phyloP scores from a whole-genome alignment of 1,140 invertebrate species.

The Hylaeus volcanicus region DNA sequence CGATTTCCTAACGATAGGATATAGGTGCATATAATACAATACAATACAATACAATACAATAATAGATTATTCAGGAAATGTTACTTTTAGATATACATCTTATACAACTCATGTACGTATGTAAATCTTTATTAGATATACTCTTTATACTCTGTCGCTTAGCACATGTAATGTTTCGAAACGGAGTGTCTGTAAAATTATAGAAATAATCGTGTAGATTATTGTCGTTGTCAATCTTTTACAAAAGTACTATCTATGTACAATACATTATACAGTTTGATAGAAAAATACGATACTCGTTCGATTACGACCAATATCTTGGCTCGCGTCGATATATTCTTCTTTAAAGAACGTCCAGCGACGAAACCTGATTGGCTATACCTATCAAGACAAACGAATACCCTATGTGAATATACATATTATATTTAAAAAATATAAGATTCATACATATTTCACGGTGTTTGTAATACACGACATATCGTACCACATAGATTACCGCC shows the following conservation, averaged over 20 bases:
- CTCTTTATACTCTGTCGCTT: background rate
- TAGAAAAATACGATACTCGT: background rate
- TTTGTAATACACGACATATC: constrained; percentile 21
- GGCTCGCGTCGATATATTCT: background rate
- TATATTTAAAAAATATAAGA: background rate
- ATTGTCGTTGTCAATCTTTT: constrained; percentile 18
- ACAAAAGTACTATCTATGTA: background rate
- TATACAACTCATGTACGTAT: too few relatives aligned
- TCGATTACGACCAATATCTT: background rate
- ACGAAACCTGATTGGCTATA: constrained; percentile 79
- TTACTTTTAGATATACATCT: background rate
- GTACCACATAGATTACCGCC: constrained; percentile 90
- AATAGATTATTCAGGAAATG: constrained; percentile 1
- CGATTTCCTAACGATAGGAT: background rate
- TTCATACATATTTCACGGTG: background rate
- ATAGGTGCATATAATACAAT: too few relatives aligned
- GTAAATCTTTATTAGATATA: background rate
- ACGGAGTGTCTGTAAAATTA: constrained; percentile 21
- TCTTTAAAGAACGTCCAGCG: constrained; percentile 70
- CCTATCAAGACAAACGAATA: constrained; percentile 62
- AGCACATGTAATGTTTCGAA: background rate
- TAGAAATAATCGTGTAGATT: background rate
- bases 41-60: too few relatives aligned
- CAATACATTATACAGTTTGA: background rate
- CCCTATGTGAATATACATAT: constrained; percentile 8